Evolutionary conservation across 37 sponge, comb jelly and placozoan genomes (phyloP), one percentile per base, ranked within the genome.

Genomic region (Diacarnus erythraeanus): DNA sequence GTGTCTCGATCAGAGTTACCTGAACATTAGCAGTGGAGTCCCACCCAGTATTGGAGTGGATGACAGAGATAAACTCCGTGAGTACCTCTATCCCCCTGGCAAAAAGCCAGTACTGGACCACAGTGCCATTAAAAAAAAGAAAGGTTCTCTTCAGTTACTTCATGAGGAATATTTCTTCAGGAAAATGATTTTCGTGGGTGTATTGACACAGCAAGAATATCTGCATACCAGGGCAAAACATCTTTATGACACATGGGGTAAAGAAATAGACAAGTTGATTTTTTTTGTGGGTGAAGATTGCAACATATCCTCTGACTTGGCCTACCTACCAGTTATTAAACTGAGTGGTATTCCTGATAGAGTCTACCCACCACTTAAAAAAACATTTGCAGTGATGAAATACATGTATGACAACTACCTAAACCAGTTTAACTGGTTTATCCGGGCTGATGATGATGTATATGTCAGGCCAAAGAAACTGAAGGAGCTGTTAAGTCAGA

Each of bases 191-290:
- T 74, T 81, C 8, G 80, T 91, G 0, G 92, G 88, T 3, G 89
- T 91, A 3, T 42, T 91, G 29, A 91, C 92, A 0, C 75, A 83
- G 22, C 64, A 87, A 42, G 65, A 78, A 5, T 87, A 87, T 71
- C 69, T 91, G 29, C 26, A 54, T 2, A 91, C 92, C 29, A 65
- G 92, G 18, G 92, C 92, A 8, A 58, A 76, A 26, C 72, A 77
- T 4, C 63, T 92, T 25, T 83, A 88, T 66, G 91, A 83, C 2
- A 92, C 92, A 0, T 92, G 92, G 92, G 92, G 90, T 0, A 78
- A 73, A 17, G 85, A 92, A 20, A 67, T 92, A 59, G 42, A 64
- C 29, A 67, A 92, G 58, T 5, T 92, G 2, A 31, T 70, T 33
- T 80, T 92, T 44, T 92, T 82, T 44, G 79, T 88, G 0, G 87